phyloP scores from a whole-genome alignment of 2,113 vertebrate genomes.

The Petrocephalus microphthalmus region DNA sequence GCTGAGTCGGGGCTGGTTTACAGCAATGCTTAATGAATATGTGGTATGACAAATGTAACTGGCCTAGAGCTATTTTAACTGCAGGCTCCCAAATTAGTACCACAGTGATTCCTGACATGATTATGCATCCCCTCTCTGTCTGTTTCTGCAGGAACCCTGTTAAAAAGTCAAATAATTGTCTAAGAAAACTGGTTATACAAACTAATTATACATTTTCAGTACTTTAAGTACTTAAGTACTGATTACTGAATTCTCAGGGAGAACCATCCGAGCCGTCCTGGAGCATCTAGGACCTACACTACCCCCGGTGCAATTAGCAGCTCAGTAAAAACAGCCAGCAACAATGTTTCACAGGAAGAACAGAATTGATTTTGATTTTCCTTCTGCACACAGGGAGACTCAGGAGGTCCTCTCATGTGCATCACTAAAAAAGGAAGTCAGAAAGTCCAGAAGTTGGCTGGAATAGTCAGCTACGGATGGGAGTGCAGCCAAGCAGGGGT shows the following conservation, averaged over 20 bases:
- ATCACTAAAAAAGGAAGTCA: background rate
- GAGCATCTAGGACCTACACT: too few relatives aligned
- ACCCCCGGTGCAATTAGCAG: too few relatives aligned
- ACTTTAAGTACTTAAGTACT: background rate
- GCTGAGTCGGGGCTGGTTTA: background rate
- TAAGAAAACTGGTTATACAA: too few relatives aligned
- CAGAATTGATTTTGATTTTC: background rate
- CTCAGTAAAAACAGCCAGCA: background rate
- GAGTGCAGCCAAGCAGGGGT: background rate
- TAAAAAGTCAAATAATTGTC: background rate
- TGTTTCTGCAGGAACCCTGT: background rate
- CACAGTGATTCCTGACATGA: background rate
- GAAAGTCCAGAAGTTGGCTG: background rate
- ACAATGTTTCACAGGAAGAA: background rate
- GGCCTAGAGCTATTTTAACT: too few relatives aligned
- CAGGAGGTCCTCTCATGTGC: constrained; percentile 2
- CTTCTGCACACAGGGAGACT: constrained; percentile 4
- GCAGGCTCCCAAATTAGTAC: too few relatives aligned
- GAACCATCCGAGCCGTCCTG: background rate
- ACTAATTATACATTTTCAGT: background rate
- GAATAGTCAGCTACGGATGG: background rate
- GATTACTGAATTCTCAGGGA: background rate
- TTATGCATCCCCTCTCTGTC: background rate
- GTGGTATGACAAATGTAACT: too few relatives aligned
- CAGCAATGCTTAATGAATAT: too few relatives aligned